Conservation (phyloP, 1,140 invertebrate genomes). For the Drosophila nikananu region DNA sequence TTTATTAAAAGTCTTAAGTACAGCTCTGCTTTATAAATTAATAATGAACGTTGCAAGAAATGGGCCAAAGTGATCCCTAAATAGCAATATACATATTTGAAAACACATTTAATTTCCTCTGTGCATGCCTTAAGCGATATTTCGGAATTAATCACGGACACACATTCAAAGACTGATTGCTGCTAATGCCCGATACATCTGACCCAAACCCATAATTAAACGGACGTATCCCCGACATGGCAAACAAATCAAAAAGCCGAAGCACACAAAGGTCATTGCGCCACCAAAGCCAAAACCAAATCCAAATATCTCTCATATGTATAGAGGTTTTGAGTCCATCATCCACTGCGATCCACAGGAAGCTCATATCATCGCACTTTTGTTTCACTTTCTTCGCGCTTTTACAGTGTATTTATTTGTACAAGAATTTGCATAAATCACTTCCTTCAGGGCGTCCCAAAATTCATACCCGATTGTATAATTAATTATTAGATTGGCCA, state of each 20-base stretch:
- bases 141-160: constrained; percentile 19
- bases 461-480: constrained; percentile 36
- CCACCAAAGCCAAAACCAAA: constrained; percentile 51
- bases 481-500: constrained; percentile 50
- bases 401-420: constrained; percentile 25
- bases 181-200: constrained; percentile 35
- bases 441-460: constrained; percentile 44
- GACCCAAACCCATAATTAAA: constrained; percentile 59
- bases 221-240: constrained; percentile 31
- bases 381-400: constrained; percentile 45
- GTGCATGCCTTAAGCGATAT: constrained; percentile 28
- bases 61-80: not conserved
- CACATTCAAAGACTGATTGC: constrained; percentile 23
- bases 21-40: not conserved
- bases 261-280: constrained; percentile 61
- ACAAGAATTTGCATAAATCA: constrained; percentile 57
- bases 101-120: not conserved
- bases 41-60: not conserved
- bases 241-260: constrained; percentile 30
- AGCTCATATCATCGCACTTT: constrained; percentile 13
- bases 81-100: not conserved
- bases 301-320: constrained; percentile 1
- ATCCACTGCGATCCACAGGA: constrained; percentile 18
- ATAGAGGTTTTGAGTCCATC: constrained; percentile 5
- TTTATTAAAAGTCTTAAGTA: not conserved